These are phyloP conservation scores for Theocolax elegans DNA, from an alignment of 1,140 invertebrate species.

Conservation along the genomic window DNA sequence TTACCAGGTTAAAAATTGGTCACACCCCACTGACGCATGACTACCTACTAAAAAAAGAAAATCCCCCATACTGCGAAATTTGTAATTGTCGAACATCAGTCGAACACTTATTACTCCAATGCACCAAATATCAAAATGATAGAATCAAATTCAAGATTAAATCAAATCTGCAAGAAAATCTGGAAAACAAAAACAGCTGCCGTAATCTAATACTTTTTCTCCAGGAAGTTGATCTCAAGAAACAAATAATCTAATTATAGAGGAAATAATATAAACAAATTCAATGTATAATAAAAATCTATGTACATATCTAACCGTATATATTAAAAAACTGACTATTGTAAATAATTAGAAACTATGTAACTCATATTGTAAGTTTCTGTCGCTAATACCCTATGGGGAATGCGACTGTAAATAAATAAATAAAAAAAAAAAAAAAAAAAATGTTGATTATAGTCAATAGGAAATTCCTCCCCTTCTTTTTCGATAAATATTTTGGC, in stretches of 20 bases:
- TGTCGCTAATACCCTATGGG: not conserved
- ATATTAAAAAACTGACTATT: not conserved
- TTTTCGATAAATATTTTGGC: no score
- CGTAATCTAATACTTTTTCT: not conserved
- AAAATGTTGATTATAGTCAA: no score
- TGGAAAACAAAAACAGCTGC: not conserved
- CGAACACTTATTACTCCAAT: not conserved
- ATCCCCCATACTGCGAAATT: not conserved
- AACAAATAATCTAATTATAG: no score
- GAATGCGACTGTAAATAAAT: no score
- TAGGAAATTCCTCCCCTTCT: no score
- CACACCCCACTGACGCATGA: conserved; percentile 28
- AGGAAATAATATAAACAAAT: not conserved
- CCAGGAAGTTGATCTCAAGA: no score
- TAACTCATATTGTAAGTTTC: no score
- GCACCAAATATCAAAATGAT: not conserved
- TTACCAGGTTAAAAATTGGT: conserved; percentile 14
- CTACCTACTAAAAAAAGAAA: conserved; percentile 4
- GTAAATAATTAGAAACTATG: no score
- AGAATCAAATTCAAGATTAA: not conserved
- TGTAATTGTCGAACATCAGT: not conserved
- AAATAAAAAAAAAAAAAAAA: not conserved
- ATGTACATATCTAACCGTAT: not conserved
- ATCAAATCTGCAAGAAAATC: not conserved
- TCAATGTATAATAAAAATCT: not conserved